Percentiles rank a stretch among this genome's conserved stretches.
Conservation (phyloP, 2,888 invertebrate species). For the Lithophane leautieri region DNA sequence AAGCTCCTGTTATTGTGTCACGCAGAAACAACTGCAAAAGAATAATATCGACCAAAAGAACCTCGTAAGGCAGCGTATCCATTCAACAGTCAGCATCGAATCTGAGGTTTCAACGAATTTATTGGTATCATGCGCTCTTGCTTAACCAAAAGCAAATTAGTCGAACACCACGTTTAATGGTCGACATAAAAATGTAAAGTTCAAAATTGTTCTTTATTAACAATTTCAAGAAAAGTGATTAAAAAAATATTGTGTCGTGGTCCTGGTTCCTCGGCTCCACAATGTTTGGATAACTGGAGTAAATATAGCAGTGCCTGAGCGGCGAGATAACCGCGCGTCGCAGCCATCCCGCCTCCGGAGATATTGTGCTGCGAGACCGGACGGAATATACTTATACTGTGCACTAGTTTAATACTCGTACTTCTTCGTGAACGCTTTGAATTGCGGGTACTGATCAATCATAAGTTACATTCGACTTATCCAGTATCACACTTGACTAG, state of each 20-base stretch:
- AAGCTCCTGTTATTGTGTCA: too few species aligned
- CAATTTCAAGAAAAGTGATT: conserved; percentile 39
- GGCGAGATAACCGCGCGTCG: conserved; percentile 28
- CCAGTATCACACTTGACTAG: not conserved
- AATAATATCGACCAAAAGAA: too few species aligned
- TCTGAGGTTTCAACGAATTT: too few species aligned
- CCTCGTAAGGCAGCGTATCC: too few species aligned
- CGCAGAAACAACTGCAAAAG: too few species aligned
- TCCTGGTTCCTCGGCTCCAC: conserved; percentile 3
- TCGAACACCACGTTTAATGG: not conserved
- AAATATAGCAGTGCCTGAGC: conserved; percentile 36
- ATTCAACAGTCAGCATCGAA: too few species aligned
- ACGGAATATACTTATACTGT: not conserved
- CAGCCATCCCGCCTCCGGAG: not conserved
- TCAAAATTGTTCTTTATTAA: not conserved
- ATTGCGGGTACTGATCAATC: too few species aligned
- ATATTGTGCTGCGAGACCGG: not conserved
- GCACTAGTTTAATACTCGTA: not conserved
- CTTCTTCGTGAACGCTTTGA: not conserved
- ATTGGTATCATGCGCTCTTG: too few species aligned
- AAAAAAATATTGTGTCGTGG: conserved; percentile 17
- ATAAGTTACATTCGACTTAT: not conserved
- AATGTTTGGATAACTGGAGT: conserved; percentile 51
- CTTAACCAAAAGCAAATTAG: not conserved
- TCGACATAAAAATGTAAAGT: too few species aligned